These are phyloP conservation scores for Drosophila anomalata DNA, from an alignment of 2,888 invertebrate species.

Conservation along the genomic window DNA sequence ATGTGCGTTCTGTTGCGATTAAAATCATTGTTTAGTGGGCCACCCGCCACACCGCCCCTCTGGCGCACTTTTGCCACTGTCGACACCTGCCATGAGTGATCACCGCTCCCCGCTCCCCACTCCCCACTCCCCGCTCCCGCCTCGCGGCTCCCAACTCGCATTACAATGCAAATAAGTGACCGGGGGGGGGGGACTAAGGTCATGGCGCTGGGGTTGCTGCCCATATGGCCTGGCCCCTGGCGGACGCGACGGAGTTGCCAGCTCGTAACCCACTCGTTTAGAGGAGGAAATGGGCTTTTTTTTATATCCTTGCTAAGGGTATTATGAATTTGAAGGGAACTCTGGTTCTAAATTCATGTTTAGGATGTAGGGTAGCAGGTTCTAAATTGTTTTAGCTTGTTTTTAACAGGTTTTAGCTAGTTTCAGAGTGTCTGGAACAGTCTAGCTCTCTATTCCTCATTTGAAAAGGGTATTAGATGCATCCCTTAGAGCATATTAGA, in stretches of 20 bases:
- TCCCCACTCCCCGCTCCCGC: background rate
- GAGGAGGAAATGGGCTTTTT: slow-evolving; percentile 32
- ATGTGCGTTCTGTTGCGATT: background rate
- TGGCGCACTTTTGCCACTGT: background rate
- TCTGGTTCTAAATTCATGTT: background rate
- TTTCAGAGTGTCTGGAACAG: no score
- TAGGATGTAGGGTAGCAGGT: no score
- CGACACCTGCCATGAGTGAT: slow-evolving; percentile 51
- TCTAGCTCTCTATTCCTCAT: no score
- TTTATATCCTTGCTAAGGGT: background rate
- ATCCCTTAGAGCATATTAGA: no score
- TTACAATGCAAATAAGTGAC: slow-evolving; percentile 44
- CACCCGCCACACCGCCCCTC: background rate
- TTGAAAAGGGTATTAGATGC: no score
- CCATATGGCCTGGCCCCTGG: slow-evolving; percentile 30
- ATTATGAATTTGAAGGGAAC: background rate
- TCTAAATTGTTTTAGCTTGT: no score
- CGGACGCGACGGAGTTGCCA: slow-evolving; percentile 26
- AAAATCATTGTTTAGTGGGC: background rate
- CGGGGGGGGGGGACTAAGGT: background rate
- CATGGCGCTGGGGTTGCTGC: slow-evolving; percentile 26
- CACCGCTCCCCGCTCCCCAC: slow-evolving; percentile 29
- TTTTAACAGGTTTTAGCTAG: no score
- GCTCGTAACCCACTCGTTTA: slow-evolving; percentile 36
- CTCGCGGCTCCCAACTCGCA: slow-evolving; percentile 38